Evolutionary conservation across 2,888 invertebrate genomes (phyloP).

Genomic region (Cataglyphis rosenhaueri): DNA sequence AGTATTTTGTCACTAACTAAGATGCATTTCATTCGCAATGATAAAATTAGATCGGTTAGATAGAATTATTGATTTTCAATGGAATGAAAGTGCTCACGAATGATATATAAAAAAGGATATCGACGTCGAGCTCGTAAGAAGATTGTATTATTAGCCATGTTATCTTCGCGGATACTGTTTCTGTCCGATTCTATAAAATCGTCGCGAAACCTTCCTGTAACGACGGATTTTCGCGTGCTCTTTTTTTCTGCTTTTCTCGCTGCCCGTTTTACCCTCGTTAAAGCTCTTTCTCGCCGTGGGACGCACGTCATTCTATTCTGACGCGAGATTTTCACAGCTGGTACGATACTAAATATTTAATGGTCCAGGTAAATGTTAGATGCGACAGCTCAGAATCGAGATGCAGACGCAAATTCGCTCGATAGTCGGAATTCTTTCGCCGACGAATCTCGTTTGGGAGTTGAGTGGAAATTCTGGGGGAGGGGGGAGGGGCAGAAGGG

Average conservation of each 20-base stretch:
- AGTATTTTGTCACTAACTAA: slow-evolving; percentile 3
- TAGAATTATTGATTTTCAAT: slow-evolving; percentile 71
- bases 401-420: slow-evolving; percentile 70
- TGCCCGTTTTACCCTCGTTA: slow-evolving; percentile 57
- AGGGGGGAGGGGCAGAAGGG: too few relatives aligned
- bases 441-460: slow-evolving; percentile 44
- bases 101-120: slow-evolving; percentile 76
- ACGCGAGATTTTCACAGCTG: slow-evolving; percentile 74
- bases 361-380: slow-evolving; percentile 57
- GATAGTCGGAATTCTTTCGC: slow-evolving; percentile 72
- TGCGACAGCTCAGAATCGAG: slow-evolving; percentile 61
- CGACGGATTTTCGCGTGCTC: slow-evolving; percentile 35
- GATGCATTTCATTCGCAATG: slow-evolving; percentile 58
- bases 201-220: slow-evolving; percentile 35
- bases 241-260: not conserved
- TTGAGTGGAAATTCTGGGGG: slow-evolving; percentile 65
- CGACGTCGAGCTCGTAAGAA: slow-evolving; percentile 75
- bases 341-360: slow-evolving; percentile 79
- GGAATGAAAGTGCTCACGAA: slow-evolving; percentile 71
- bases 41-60: slow-evolving; percentile 73
- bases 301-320: slow-evolving; percentile 56
- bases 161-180: slow-evolving; percentile 15
- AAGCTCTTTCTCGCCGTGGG: slow-evolving; percentile 50
- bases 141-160: slow-evolving; percentile 68
- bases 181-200: slow-evolving; percentile 47